Percentiles rank a stretch among this genome's conserved stretches.
Conservation (phyloP, 2,888 invertebrate genomes). For the Leucophenga montana region DNA sequence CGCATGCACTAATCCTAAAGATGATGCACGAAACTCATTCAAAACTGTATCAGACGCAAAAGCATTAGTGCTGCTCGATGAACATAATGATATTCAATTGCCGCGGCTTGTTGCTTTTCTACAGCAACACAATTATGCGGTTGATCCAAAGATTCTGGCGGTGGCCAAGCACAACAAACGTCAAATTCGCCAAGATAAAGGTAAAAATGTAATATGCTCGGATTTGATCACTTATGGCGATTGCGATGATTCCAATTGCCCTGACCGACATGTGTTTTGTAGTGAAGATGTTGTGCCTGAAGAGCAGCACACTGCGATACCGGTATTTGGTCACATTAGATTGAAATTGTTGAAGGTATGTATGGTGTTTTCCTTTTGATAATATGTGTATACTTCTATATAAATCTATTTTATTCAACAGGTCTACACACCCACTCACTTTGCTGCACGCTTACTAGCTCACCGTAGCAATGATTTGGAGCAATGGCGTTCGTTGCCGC, state of each 20-base stretch:
- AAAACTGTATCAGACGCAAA: not conserved
- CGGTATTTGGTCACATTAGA: constrained; percentile 56
- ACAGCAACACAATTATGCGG: constrained; percentile 62
- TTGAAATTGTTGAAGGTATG: constrained; percentile 47
- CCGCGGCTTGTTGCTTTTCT: constrained; percentile 78
- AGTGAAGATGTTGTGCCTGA: constrained; percentile 74
- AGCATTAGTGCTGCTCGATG: constrained; percentile 75
- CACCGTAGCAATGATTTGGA: constrained; percentile 55
- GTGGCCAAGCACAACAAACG: constrained; percentile 46
- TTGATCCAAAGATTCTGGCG: constrained; percentile 57
- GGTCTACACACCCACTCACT: constrained; percentile 76
- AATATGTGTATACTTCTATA: not conserved
- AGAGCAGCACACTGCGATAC: constrained; percentile 72
- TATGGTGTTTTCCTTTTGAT: not conserved
- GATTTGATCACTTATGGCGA: constrained; percentile 79
- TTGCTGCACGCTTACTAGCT: constrained; percentile 76
- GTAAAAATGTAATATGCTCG: constrained; percentile 70
- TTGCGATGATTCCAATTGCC: constrained; percentile 77
- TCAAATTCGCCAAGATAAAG: constrained; percentile 28
- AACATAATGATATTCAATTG: constrained; percentile 76
- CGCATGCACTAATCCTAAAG: not conserved
- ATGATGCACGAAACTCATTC: too few species aligned
- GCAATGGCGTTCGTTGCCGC: constrained; percentile 46
- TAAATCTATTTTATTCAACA: constrained; percentile 29
- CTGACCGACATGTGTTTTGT: constrained; percentile 77